Base-by-base conservation (phyloP, 2,888 invertebrate species). In the Hanleya hanleyi region DNA sequence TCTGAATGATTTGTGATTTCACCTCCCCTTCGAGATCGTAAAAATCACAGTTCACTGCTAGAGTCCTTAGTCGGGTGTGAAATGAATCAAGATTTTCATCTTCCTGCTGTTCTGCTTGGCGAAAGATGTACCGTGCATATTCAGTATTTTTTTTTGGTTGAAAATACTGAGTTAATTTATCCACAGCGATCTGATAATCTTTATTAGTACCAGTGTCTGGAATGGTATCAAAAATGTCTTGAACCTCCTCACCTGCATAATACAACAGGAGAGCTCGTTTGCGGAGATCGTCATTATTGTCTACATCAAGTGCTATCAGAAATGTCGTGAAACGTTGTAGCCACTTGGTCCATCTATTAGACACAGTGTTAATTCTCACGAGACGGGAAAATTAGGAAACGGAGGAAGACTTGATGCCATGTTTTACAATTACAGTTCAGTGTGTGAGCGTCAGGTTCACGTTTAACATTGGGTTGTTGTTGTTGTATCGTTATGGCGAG, bases 21-120 rank as follows among this genome's bases (percentile, higher is more conserved):
- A 33, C 22, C 22, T 62, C 62, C 7, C 33, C 22, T 7, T 32
- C 32, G 15, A 33, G 22, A 7, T 12, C 7, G 12, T 29, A 15
- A 26, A 57, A 57, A 15, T 57, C 61, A 57, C 61, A 57, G 61
- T 57, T 57, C 3, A 32, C 4, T 32, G 61, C 3, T 15, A 57
- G 61, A 26, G 61, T 47, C 47, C 47, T 62, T 37, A 69, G 37
- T 15, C 38, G 57, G 37, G 61, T 69, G 22, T 57, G 57, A 57
- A 50, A 69, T 9, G 57, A 35, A 62, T 69, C 69, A 12, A 61
- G 22, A 26, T 32, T 69, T 61, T 61, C 69, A 69, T 62, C 69
- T n/a, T 22, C 12, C n/a, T 35, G 22, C 38, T 69, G 69, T 26
- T 37, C 51, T 6, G 62, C 36, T 37, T 37, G 7, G 9, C 69